These are phyloP conservation scores for Kryptolebias marmoratus DNA, from an alignment of 2,113 vertebrate genomes.

Conservation along the genomic window DNA sequence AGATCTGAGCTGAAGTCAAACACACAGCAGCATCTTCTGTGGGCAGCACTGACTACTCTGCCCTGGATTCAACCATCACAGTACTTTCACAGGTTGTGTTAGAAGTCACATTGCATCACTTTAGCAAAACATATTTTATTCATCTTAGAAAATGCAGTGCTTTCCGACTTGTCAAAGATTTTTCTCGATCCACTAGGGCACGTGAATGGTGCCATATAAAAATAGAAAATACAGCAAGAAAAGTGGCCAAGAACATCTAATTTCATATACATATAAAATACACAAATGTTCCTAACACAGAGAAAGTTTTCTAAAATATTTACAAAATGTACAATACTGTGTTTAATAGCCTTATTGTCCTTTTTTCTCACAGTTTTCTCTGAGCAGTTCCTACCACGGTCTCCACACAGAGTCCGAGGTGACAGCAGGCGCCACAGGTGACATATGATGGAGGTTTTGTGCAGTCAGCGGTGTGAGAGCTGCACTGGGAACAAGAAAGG, in stretches of 20 bases:
- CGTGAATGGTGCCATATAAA: background rate
- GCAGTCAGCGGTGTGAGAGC: slow-evolving; percentile 82
- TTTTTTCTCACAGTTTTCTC: background rate
- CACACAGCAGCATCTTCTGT: too few relatives aligned
- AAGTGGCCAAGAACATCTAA: background rate
- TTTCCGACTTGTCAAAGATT: slow-evolving; percentile 70
- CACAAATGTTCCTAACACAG: slow-evolving; percentile 52
- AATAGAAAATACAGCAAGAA: slow-evolving; percentile 62
- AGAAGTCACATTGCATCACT: background rate
- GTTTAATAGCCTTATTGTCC: slow-evolving; percentile 28
- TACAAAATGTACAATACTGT: slow-evolving; percentile 69
- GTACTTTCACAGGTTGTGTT: too few relatives aligned
- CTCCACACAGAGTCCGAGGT: slow-evolving; percentile 93
- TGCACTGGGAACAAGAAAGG: slow-evolving; percentile 89
- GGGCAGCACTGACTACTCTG: too few relatives aligned
- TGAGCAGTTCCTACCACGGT: slow-evolving; percentile 85
- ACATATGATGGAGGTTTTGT: slow-evolving; percentile 71
- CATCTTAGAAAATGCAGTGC: slow-evolving; percentile 81
- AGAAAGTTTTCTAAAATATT: slow-evolving; percentile 34
- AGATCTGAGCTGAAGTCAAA: background rate
- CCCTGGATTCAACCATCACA: too few relatives aligned
- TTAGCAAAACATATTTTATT: slow-evolving; percentile 79
- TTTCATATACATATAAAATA: slow-evolving; percentile 63
- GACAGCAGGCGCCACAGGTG: slow-evolving; percentile 77
- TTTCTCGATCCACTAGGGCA: background rate